Conservation (phyloP, 2,888 invertebrate genomes). For the Coelinius sp. region DNA sequence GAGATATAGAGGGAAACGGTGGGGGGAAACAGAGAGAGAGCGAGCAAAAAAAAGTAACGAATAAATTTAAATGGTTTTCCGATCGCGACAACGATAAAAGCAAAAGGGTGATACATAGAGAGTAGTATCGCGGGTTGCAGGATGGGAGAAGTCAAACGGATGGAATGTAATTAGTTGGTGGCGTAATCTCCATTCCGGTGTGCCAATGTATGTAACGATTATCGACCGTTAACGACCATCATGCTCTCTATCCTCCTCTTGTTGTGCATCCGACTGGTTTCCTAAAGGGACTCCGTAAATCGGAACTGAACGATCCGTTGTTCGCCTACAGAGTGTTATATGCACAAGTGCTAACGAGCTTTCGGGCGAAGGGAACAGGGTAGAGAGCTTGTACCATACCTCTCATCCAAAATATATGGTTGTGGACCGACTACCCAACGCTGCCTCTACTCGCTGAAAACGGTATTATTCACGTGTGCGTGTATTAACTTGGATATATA, state of each 20-base stretch:
- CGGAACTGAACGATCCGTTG: conserved; percentile 55
- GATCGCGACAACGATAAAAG: conserved; percentile 17
- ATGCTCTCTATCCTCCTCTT: conserved; percentile 36
- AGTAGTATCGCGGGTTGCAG: background rate
- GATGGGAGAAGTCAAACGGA: conserved; percentile 28
- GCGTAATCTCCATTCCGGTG: conserved; percentile 32
- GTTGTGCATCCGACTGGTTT: conserved; percentile 54
- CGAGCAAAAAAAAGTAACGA: background rate
- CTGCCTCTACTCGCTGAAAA: conserved; percentile 13
- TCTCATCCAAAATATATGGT: conserved; percentile 45
- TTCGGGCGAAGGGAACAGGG: conserved; percentile 36
- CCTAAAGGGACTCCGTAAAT: conserved; percentile 58
- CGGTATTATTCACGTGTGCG: conserved; percentile 18
- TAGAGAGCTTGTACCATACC: background rate
- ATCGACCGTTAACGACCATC: conserved; percentile 51
- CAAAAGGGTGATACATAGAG: conserved; percentile 1
- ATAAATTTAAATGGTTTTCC: conserved; percentile 31
- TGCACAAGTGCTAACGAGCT: conserved; percentile 53
- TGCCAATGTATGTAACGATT: conserved; percentile 35
- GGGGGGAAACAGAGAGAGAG: background rate
- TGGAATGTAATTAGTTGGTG: conserved; percentile 39
- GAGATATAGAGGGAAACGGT: background rate
- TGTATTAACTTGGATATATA: conserved; percentile 31
- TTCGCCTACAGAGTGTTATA: conserved; percentile 49
- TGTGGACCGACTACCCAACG: conserved; percentile 40